Evolutionary conservation across 2,797 vertebrate genomes (phyloP).

Genomic region (Chelmon rostratus): DNA sequence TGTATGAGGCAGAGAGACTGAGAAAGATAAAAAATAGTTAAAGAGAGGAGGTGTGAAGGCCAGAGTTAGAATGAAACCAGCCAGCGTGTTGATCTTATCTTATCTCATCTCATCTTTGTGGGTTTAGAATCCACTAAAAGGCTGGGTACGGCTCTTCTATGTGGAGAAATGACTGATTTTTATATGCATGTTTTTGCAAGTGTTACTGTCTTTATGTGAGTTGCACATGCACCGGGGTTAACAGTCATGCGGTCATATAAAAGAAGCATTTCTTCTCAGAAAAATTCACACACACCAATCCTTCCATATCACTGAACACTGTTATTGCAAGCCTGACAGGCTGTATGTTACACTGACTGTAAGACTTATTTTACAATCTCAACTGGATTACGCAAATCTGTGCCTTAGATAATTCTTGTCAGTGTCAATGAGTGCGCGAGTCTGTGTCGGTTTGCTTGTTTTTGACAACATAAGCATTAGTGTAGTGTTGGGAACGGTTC

Average conservation of each 20-base stretch:
- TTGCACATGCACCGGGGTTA: background rate
- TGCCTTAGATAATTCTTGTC: slow-evolving; percentile 23
- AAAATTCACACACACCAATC: background rate
- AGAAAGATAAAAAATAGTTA: slow-evolving; percentile 15
- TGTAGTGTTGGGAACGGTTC: background rate
- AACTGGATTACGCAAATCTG: slow-evolving; percentile 27
- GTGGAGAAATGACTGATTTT: background rate
- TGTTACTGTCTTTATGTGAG: background rate
- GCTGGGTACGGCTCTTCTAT: slow-evolving; percentile 1
- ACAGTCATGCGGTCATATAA: background rate
- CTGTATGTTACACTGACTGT: background rate
- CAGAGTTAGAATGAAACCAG: slow-evolving; percentile 2
- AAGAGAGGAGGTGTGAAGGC: slow-evolving; percentile 18
- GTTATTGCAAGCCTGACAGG: background rate
- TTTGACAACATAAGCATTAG: background rate
- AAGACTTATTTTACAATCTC: slow-evolving; percentile 15
- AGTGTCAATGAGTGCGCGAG: background rate
- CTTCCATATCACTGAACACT: too few relatives aligned
- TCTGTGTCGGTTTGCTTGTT: background rate
- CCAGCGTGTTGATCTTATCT: background rate
- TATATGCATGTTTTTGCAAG: background rate
- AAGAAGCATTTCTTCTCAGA: background rate
- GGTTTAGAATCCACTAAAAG: slow-evolving; percentile 1
- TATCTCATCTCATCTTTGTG: too few relatives aligned
- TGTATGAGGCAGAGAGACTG: background rate